Base-by-base conservation (phyloP, 2,113 vertebrate species). In the Hirundichthys speculiger region DNA sequence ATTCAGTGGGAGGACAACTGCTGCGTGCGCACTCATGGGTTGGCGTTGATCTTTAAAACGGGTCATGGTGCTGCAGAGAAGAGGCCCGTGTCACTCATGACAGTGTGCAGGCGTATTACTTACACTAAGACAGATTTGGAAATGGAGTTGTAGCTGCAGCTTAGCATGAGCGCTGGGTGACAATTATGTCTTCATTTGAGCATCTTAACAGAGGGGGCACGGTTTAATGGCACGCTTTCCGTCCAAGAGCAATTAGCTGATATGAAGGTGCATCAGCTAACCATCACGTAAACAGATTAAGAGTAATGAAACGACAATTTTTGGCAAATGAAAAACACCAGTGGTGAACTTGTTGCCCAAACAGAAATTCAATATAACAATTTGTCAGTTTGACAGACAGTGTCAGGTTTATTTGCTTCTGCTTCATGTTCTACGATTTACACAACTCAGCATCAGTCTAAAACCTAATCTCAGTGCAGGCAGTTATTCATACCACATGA, bases 1-100 rank as follows among this genome's bases (percentile, higher is more conserved):
- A 95, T 89, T 92, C 88, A 91, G 92, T 84, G 86, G 88, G 84
- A 90, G 93, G 92, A 95, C 93, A 89, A 94, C 95, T 92, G 95
- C 94, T 95, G 95, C 83, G 94, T 91, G 93, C 88, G 84, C 60
- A 94, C 91, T 92, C 88, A 84, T 77, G 91, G 89, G 90, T 91
- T 91, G 93, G 83, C 79, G 90, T 91, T 92, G 90, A 93, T 93
- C 89, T 93, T 93, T 92, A 91, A 92, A 93, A 90, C 86, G 88
- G 92, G 92, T 93, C 93, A 93, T 70, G 91, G 91, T 78, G 89
- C 90, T 88, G 88, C 87, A 15, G 85, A 92, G 77, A 89, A 79
- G 79, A 86, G 86, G 82, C 89, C 85, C 20, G 46, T 83, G 85
- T 90, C 87, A 80, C 56, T 88, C 90, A 81, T 91, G 73, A 82